These are phyloP conservation scores for Thryonomys swinderianus DNA, from an alignment of 2,113 vertebrate species.

Conservation along the genomic window DNA sequence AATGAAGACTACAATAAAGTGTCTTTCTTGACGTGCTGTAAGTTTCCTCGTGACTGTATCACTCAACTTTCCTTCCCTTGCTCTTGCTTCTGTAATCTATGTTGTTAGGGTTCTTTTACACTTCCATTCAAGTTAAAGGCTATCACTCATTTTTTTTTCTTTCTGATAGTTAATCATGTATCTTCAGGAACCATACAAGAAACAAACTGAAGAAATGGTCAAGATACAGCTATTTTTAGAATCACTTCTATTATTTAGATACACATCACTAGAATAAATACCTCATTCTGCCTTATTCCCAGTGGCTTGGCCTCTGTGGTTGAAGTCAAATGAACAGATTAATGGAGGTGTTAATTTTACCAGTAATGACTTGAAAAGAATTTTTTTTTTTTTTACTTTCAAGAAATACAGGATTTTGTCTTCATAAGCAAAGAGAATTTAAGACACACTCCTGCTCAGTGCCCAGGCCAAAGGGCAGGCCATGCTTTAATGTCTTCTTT, in stretches of 20 bases:
- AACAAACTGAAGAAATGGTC: not conserved
- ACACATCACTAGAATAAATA: not conserved
- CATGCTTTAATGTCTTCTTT: not conserved
- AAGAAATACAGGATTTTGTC: constrained; percentile 32
- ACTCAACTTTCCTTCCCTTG: not conserved
- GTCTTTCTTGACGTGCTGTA: not conserved
- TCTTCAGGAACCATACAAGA: not conserved
- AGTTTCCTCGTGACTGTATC: not conserved
- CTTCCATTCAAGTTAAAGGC: not conserved
- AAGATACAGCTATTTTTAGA: not conserved
- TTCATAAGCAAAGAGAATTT: not conserved
- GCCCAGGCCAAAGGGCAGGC: not conserved
- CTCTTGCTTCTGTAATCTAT: not conserved
- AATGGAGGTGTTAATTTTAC: not conserved
- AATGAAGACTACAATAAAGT: not conserved
- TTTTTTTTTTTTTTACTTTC: not conserved
- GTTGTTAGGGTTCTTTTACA: not conserved
- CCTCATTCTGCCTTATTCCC: not conserved
- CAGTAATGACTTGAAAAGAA: constrained; percentile 10
- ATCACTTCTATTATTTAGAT: not conserved
- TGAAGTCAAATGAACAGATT: not conserved
- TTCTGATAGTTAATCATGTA: not conserved
- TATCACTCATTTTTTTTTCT: not conserved
- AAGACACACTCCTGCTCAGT: not conserved
- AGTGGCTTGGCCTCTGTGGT: not conserved